A percentile compares a stretch with the other conserved stretches of the same genome.
phyloP scores from a whole-genome alignment of 1,140 invertebrate genomes.

The Philopotamus ludificatus region DNA sequence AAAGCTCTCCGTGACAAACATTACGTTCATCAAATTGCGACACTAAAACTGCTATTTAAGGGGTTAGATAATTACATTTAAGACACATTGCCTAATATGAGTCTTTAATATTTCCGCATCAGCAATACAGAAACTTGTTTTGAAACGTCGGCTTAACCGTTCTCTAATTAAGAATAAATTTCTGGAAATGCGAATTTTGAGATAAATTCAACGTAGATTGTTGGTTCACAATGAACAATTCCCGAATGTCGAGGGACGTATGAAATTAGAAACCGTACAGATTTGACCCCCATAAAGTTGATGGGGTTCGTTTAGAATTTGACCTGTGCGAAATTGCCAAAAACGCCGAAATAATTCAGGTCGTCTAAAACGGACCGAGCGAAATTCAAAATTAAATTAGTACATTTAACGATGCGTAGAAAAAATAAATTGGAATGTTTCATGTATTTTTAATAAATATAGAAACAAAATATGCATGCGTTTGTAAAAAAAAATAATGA shows the following conservation, averaged over 20 bases:
- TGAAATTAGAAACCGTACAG: constrained; percentile 39
- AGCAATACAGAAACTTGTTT: background rate
- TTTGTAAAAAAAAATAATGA: no score
- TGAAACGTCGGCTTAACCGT: background rate
- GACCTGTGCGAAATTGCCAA: constrained; percentile 29
- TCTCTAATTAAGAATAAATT: background rate
- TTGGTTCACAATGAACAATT: constrained; percentile 12
- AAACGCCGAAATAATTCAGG: constrained; percentile 31
- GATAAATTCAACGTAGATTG: background rate
- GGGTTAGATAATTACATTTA: background rate
- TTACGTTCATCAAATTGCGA: background rate
- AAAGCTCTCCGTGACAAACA: background rate
- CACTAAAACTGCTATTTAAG: background rate
- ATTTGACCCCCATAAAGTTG: constrained; percentile 38
- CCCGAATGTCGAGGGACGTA: constrained; percentile 12
- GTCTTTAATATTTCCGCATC: constrained; percentile 13
- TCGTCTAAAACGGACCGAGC: background rate
- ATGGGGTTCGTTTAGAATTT: constrained; percentile 37
- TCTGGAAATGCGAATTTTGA: background rate
- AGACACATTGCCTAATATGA: no score
- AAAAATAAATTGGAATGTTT: no score
- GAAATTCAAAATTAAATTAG: background rate
- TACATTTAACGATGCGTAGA: no score
- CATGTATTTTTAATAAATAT: no score
- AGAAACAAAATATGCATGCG: no score